Base-by-base conservation (phyloP, 1,140 invertebrate genomes). In the Habropoda laboriosa region DNA sequence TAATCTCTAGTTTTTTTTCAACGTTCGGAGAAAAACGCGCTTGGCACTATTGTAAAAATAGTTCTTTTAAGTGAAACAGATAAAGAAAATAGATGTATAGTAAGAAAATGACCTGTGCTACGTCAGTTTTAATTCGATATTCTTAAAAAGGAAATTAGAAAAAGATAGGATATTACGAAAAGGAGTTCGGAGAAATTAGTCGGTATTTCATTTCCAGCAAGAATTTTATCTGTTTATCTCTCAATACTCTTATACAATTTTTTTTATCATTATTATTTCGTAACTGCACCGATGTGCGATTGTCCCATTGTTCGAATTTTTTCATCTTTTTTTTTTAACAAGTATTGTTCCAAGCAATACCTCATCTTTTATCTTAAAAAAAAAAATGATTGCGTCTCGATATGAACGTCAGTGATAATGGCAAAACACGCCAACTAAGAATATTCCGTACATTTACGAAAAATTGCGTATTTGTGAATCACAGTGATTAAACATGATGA, bases 401-500 rank as follows among this genome's bases (percentile, higher is more conserved):
- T 30, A 53, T 3, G 1, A 16, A 27, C 16, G 5, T 3, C 21
- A 13, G 5, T 13, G 42, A 35, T 21, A 21, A 49, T 35, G 16
- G 3, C 24, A 2, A 10, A 3, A 6, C 27, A 40, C 38, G 24
- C 0, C 0, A 55, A 42, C 42, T 40, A 32, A 40, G 30, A 24
- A 21, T 27, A 21, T 21, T 13, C 13, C 0, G 0, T 8, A 10
- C 10, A 35, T 51, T 5, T 40, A 53, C 10, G 24, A 64, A 74
- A n/a, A 27, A 1, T 0, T 32, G 66, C 38, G 32, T 40, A 42
- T 42, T 75, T 6, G 32, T 32, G 12, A 53, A 63, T 24, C 32
- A 32, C 27, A 21, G 0, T 8, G 72, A 74, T 74, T 64, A 74
- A 61, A 75, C 42, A 42, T 5, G 21, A 16, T 8, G 16, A 24